Percentiles rank a stretch among this genome's conserved stretches.
Conservation (phyloP, 2,113 vertebrate species). For the Podarcis cretensis region DNA sequence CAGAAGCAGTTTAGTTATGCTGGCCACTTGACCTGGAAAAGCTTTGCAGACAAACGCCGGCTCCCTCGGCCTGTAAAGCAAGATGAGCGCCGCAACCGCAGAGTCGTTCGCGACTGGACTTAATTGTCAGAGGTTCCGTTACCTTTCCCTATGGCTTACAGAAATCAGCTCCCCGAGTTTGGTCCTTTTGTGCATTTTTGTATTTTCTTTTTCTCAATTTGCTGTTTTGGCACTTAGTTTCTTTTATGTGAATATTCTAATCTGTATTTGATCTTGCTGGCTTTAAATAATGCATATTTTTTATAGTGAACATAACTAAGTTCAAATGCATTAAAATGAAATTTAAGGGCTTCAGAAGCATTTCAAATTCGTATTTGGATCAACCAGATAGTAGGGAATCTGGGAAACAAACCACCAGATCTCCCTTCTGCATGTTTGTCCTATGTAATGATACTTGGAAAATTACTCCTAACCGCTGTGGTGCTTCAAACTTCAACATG, state of each 20-base stretch:
- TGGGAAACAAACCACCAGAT: background rate
- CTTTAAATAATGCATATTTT: background rate
- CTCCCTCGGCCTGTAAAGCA: too few relatives aligned
- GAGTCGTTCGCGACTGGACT: too few relatives aligned
- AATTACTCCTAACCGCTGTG: too few relatives aligned
- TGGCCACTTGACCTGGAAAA: too few relatives aligned
- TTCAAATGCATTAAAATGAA: background rate
- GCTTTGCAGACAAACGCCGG: too few relatives aligned
- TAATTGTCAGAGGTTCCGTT: too few relatives aligned
- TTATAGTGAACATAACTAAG: background rate
- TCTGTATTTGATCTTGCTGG: background rate
- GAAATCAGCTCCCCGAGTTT: too few relatives aligned
- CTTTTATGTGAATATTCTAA: background rate
- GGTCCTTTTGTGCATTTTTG: background rate
- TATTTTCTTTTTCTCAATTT: background rate
- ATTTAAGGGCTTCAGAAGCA: background rate
- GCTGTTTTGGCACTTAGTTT: background rate
- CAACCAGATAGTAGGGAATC: background rate
- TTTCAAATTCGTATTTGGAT: background rate
- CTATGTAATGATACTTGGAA: background rate
- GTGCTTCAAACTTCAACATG: background rate
- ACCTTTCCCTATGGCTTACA: too few relatives aligned
- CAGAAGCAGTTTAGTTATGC: too few relatives aligned
- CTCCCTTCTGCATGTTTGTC: background rate
- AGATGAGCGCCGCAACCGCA: too few relatives aligned